phyloP scores from a whole-genome alignment of 30 jellyfish, hydroid and myxozoan species.

The Turritopsis rubra region DNA sequence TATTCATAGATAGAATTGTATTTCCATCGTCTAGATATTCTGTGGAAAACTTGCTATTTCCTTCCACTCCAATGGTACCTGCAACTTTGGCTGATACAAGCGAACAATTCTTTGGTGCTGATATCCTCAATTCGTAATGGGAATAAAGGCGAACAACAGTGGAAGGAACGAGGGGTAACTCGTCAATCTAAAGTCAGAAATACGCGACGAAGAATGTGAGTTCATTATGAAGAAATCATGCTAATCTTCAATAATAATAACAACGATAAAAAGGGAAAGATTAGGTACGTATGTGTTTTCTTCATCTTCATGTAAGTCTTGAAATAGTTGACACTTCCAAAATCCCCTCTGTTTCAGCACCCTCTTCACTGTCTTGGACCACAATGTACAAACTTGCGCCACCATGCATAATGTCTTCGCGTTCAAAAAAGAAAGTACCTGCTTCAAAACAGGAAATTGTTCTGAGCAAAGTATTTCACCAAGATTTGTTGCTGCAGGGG shows the following conservation, averaged over 20 bases:
- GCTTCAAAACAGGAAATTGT: not conserved
- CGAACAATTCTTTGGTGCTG: not conserved
- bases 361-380: not conserved
- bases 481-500: not conserved
- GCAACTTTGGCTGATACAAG: not conserved
- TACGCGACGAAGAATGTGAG: no score
- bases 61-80: conserved; percentile 3
- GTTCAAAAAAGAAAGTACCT: not conserved
- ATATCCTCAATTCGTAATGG: not conserved
- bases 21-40: not conserved
- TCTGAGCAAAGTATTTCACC: not conserved
- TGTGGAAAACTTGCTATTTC: not conserved
- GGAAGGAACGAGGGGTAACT: not conserved
- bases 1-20: not conserved
- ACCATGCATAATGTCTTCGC: not conserved
- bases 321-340: not conserved
- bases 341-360: not conserved
- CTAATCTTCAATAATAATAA: no score
- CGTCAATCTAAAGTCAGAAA: not conserved
- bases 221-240: no score
- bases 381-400: conserved; percentile 3
- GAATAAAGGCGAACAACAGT: not conserved
- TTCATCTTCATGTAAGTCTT: not conserved
- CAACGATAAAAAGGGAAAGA: not conserved
- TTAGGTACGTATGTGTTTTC: not conserved